phyloP scores from a whole-genome alignment of 2,888 invertebrate species.

The Thysanoteuthis rhombus region DNA sequence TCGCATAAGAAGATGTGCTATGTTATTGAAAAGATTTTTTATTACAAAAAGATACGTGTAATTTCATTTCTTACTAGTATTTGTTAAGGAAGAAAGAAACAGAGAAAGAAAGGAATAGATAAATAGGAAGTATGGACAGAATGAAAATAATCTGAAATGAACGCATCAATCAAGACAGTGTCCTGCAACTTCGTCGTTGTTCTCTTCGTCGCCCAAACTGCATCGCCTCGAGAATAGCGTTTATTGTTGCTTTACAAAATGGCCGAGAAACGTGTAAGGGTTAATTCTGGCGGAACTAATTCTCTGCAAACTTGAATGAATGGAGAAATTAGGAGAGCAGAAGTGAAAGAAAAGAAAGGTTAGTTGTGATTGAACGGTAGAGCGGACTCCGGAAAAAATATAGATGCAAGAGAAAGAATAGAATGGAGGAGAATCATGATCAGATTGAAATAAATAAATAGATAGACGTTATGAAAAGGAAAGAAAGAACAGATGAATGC shows the following conservation, averaged over 20 bases:
- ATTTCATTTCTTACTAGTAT: not conserved
- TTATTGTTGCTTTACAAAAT: slow-evolving; percentile 22
- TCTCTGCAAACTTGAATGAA: slow-evolving; percentile 14
- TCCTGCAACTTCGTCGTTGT: no score
- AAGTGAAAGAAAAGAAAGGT: not conserved
- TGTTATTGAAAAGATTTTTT: not conserved
- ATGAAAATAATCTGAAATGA: not conserved
- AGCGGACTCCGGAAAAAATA: not conserved
- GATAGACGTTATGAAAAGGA: no score
- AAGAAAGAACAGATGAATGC: no score
- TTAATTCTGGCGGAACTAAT: slow-evolving; percentile 29
- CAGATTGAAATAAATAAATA: not conserved
- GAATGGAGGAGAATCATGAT: not conserved
- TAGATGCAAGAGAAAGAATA: not conserved
- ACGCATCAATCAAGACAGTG: not conserved
- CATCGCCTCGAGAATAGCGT: not conserved
- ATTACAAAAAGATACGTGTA: no score
- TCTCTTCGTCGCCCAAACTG: not conserved
- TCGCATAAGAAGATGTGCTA: not conserved
- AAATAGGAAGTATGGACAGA: not conserved
- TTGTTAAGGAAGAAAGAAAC: not conserved
- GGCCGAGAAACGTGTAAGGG: slow-evolving; percentile 18
- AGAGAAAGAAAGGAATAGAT: not conserved
- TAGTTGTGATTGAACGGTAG: not conserved
- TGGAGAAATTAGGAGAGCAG: not conserved